A percentile compares a stretch with the other conserved stretches of the same genome.
These are phyloP conservation scores for Chrysocyon brachyurus DNA, from an alignment of 2,797 vertebrate species.

Conservation along the genomic window DNA sequence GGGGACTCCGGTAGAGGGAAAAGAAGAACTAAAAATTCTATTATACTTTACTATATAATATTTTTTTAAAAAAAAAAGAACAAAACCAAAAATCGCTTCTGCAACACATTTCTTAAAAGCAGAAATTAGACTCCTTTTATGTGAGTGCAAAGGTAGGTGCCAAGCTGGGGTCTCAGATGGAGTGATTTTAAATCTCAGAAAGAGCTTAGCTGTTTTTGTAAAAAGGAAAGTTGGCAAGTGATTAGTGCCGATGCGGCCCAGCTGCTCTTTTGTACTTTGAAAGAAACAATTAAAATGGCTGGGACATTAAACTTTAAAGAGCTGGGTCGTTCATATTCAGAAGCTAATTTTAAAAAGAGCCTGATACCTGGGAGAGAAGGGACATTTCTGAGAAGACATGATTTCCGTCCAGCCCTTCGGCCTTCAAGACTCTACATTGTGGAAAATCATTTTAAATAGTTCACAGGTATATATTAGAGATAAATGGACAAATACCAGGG, in stretches of 20 bases:
- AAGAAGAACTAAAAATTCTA: conserved; percentile 42
- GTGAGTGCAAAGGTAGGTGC: conserved; percentile 68
- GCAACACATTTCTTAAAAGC: conserved; percentile 74
- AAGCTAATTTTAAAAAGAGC: conserved; percentile 76
- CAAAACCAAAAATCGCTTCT: conserved; percentile 39
- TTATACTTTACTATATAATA: neutral
- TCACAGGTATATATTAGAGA: neutral
- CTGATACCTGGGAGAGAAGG: conserved; percentile 53
- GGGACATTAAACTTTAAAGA: conserved; percentile 85
- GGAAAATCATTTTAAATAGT: neutral
- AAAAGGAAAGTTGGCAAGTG: conserved; percentile 85
- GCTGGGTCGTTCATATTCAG: conserved; percentile 67
- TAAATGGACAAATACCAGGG: neutral
- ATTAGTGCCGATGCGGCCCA: conserved; percentile 70
- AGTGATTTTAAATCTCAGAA: conserved; percentile 79
- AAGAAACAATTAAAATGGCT: conserved; percentile 84
- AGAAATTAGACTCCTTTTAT: conserved; percentile 71
- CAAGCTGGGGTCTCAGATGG: conserved; percentile 78
- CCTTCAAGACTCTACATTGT: neutral
- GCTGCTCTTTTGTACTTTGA: conserved; percentile 83
- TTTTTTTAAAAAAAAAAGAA: conserved; percentile 38
- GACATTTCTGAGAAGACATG: neutral
- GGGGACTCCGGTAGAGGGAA: neutral
- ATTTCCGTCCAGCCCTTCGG: neutral
- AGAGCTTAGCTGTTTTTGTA: conserved; percentile 81